Evolutionary conservation across 2,797 vertebrate genomes (phyloP), one percentile per base, ranked within the genome.

Genomic region (Otolemur crassicaudatus): DNA sequence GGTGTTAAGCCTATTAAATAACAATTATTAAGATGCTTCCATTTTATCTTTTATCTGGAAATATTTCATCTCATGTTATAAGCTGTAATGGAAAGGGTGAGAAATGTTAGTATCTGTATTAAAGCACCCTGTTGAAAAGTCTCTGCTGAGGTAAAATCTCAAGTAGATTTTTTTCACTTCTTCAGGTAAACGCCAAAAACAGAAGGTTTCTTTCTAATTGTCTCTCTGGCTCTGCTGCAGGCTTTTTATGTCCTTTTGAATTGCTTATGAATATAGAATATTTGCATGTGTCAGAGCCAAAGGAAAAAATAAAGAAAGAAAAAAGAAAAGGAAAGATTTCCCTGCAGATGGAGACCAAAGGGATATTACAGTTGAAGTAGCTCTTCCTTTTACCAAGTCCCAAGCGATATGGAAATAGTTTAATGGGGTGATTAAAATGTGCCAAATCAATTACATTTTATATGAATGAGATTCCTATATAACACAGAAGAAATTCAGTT

Each of bases 1-100:
- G 43, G 60, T 70, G 14, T 81, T 46, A 82, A 84, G 40, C 60
- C 34, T 83, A 96, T 92, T 92, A 97, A 94, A 89, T 61, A 81
- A 77, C 85, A 58, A 70, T 94, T 97, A 92, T 89, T 94, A 89
- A 73, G 5, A 89, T 85, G 25, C 2, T 70, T 56, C 17, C 31
- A 94, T 94, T 94, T 95, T 91, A 84, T 94, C 70, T 61, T 93
- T 89, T 88, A 65, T 85, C 61, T 92, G 81, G 34, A 82, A 81
- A 84, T 70, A 86, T 72, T 86, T 85, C 80, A 91, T 58, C 29
- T 96, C 93, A 49, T 77, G 19, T 91, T 86, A n/a, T 8, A 53
- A 87, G 34, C 27, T 72, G 0, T 46, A 49, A 34, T 91, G 95
- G 40, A 81, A 95, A 92, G 91, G 23, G 6, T 94, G n/a, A 16